phyloP scores from a whole-genome alignment of 1,140 invertebrate species.

The Drosophila pachea region DNA sequence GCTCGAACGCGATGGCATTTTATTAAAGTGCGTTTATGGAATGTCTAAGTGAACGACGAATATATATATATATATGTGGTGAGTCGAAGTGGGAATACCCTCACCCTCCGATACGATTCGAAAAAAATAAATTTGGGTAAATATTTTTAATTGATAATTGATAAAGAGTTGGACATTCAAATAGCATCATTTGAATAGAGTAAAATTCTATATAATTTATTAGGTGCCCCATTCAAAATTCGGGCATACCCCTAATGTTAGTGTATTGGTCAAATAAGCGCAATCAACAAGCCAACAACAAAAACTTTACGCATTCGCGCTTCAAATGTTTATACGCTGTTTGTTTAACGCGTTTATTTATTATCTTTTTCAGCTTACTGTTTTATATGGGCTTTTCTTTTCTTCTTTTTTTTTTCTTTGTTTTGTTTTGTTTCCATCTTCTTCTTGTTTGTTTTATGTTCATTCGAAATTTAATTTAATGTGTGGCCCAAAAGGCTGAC shows the following conservation, averaged over 20 bases:
- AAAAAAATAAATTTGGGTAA: no score
- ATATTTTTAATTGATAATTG: no score
- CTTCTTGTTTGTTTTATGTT: conserved; percentile 26
- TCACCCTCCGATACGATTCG: no score
- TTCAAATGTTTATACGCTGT: conserved; percentile 39
- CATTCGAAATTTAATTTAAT: conserved; percentile 42
- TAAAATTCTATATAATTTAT: no score
- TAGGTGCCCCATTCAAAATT: not conserved
- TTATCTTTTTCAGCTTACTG: conserved; percentile 20
- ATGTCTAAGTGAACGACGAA: conserved; percentile 46
- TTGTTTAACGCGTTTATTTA: conserved; percentile 43
- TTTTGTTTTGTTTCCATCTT: conserved; percentile 12
- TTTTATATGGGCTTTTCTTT: conserved; percentile 36
- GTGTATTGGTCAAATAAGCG: conserved; percentile 3
- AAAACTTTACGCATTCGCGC: conserved; percentile 5
- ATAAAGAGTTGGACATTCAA: no score
- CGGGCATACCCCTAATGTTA: not conserved
- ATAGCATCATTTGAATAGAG: no score
- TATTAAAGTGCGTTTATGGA: conserved; percentile 64
- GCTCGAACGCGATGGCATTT: conserved; percentile 56
- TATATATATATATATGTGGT: not conserved
- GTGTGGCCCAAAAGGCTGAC: conserved; percentile 28
- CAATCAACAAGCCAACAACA: not conserved
- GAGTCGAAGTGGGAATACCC: not conserved
- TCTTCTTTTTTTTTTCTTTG: conserved; percentile 4